Conservation (phyloP, 2,888 invertebrate genomes). For the Synanthedon andrenaeformis region DNA sequence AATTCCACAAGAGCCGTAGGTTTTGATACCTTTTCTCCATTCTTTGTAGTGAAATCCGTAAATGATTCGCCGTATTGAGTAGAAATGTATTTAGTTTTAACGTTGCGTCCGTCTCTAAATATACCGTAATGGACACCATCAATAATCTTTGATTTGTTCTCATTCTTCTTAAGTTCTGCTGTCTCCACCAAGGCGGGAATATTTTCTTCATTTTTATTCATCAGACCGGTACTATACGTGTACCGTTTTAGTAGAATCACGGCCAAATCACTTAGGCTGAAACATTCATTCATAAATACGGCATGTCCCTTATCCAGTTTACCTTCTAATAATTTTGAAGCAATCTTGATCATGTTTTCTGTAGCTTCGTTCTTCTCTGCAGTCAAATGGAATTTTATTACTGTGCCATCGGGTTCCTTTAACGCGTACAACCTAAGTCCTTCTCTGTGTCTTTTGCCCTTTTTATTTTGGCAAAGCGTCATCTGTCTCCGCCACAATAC, state of each 20-base stretch:
- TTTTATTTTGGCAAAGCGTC: conserved; percentile 23
- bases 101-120: conserved; percentile 12
- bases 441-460: conserved; percentile 28
- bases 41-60: conserved; percentile 8
- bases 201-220: conserved; percentile 18
- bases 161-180: conserved; percentile 13
- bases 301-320: conserved; percentile 19
- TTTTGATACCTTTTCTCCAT: conserved; percentile 8
- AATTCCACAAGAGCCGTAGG: conserved; percentile 13
- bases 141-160: conserved; percentile 13
- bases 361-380: conserved; percentile 12
- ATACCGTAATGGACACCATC: conserved; percentile 16
- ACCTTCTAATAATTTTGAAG: conserved; percentile 20
- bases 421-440: conserved; percentile 30
- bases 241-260: conserved; percentile 18
- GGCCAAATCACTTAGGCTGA: conserved; percentile 21
- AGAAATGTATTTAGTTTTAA: conserved; percentile 10
- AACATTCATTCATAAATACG: conserved; percentile 27
- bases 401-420: conserved; percentile 23
- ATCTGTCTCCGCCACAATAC: conserved; percentile 27
- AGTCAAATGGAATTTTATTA: conserved; percentile 13
- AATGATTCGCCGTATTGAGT: conserved; percentile 11
- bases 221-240: conserved; percentile 34
- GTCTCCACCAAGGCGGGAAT: conserved; percentile 13
- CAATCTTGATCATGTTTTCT: conserved; percentile 16